phyloP scores from a whole-genome alignment of 2,113 vertebrate species.

The Platycercus adscitus region DNA sequence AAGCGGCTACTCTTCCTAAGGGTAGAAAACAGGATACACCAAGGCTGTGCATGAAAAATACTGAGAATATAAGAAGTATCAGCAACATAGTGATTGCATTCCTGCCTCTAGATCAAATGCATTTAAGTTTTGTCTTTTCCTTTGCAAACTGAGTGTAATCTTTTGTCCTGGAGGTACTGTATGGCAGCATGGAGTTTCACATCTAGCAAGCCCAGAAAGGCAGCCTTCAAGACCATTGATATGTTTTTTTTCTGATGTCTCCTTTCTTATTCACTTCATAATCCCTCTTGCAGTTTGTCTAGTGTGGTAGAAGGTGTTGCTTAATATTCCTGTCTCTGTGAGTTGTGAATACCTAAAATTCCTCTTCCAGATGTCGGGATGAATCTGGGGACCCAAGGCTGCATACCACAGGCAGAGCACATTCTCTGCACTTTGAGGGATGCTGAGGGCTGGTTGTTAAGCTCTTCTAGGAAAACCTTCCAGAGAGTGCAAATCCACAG shows the following conservation, averaged over 20 bases:
- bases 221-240: rapidly evolving
- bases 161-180: background rate
- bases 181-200: rapidly evolving
- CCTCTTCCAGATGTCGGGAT: rapidly evolving
- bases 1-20: background rate
- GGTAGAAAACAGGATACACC: background rate
- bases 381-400: too few relatives aligned
- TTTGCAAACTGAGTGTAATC: background rate
- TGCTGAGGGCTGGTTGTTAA: rapidly evolving
- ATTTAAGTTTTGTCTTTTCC: background rate
- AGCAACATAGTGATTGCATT: rapidly evolving
- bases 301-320: background rate
- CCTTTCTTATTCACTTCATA: background rate
- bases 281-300: background rate
- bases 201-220: background rate
- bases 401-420: rapidly evolving
- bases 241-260: rapidly evolving
- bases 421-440: rapidly evolving
- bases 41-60: background rate
- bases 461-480: background rate
- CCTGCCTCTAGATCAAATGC: background rate
- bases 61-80: rapidly evolving
- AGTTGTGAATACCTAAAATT: rapidly evolving
- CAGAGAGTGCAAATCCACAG: background rate
- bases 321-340: background rate